Evolutionary conservation across 2,888 invertebrate genomes (phyloP), one percentile per base, ranked within the genome.

Genomic region (Synergus laeviventris): DNA sequence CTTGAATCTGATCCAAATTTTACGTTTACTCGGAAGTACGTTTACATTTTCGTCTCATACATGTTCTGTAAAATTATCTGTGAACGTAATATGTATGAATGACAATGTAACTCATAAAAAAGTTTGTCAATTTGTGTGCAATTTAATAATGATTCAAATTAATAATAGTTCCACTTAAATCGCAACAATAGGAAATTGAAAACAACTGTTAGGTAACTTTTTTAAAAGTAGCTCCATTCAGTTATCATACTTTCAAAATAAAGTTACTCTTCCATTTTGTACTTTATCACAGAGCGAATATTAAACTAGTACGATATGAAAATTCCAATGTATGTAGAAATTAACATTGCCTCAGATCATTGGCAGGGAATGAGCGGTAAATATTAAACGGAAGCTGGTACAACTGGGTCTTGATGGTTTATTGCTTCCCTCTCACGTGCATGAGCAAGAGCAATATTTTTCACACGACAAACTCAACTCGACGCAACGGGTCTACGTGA

Each of bases 1-100:
- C 42, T 64, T 64, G 64, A 64, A 42, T 64, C 64, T 42, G 64
- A 64, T 64, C 64, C 64, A 64, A 64, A 64, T 36, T 64, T 64
- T 12, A 64, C 64, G 21, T 64, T 64, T 42, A 64, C 64, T 42
- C 64, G n/a, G 39, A 64, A 64, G 42, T 64, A 64, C 64, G 39
- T 42, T 42, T 42, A 18, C 21, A 64, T 64, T 64, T 64, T 42
- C 14, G 14, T 64, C 42, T 16, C 62, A 38, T 39, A n/a, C 38
- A 39, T 39, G n/a, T 64, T 16, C 24, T 59, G 24, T 24, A 24
- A 14, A 24, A 12, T 1, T 12, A 5, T 64, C 12, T 39, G 62
- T 64, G 39, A 38, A 18, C 7, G 11, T 18, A 31, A 18, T 38
- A n/a, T 38, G n/a, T 64, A 18, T 64, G 38, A 38, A 64, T 64